Percentiles rank a stretch among this genome's conserved stretches.
Evolutionary conservation across 2,113 vertebrate genomes (phyloP).

Genomic region (Corythaixoides concolor): DNA sequence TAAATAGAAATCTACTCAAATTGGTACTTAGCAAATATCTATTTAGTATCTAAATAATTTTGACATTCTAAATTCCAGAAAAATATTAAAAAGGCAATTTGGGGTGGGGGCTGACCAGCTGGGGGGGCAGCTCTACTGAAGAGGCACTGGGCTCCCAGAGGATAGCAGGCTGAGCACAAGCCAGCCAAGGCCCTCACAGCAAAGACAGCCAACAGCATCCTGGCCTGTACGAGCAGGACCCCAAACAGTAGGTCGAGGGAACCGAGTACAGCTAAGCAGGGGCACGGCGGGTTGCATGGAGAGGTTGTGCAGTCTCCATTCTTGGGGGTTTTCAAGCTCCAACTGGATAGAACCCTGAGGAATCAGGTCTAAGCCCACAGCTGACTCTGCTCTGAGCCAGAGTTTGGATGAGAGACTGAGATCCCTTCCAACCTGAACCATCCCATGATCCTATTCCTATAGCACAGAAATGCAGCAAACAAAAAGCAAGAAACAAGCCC

Average conservation of each 20-base stretch:
- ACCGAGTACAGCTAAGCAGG: background rate
- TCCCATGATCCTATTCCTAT: background rate
- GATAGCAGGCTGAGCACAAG: background rate
- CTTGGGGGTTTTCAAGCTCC: background rate
- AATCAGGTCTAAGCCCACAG: background rate
- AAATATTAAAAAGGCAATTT: background rate
- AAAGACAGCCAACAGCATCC: background rate
- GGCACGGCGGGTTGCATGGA: rapidly evolving
- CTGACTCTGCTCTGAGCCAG: background rate
- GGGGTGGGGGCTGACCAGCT: background rate
- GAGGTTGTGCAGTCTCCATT: too few relatives aligned
- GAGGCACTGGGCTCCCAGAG: background rate
- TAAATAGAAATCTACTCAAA: background rate
- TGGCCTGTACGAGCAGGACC: background rate
- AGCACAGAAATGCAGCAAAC: background rate
- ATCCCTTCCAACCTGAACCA: background rate
- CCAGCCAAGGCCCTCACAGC: background rate
- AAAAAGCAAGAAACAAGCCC: background rate
- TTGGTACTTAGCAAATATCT: background rate
- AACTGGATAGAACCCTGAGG: background rate
- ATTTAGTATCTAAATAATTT: background rate
- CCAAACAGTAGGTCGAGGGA: rapidly evolving
- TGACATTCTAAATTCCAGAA: background rate
- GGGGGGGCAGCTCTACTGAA: background rate
- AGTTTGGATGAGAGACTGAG: rapidly evolving